A percentile compares a stretch with the other conserved stretches of the same genome.
Conservation (phyloP, 2,113 vertebrate species). For the Neogale vison region DNA sequence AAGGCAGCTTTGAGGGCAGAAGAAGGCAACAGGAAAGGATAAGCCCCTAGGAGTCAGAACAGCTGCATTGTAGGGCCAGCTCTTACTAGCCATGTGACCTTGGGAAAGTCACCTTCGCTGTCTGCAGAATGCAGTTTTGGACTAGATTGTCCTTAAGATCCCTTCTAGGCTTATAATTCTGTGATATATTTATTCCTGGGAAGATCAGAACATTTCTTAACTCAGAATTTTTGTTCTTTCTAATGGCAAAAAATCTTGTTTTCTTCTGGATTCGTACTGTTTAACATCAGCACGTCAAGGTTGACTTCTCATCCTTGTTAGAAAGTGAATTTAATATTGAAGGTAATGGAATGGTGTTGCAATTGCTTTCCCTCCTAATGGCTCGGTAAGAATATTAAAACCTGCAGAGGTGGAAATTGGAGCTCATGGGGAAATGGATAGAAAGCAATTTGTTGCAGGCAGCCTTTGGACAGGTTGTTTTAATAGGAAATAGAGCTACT, state of each 20-base stretch:
- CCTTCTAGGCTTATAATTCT: not conserved
- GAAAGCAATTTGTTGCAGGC: slow-evolving; percentile 37
- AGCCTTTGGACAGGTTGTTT: not conserved
- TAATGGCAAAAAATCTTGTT: not conserved
- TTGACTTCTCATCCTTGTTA: not conserved
- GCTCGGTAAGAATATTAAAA: slow-evolving; percentile 25
- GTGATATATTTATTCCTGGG: not conserved
- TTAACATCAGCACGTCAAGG: not conserved
- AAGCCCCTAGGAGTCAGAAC: not conserved
- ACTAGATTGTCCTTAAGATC: not conserved
- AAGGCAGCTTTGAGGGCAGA: not conserved
- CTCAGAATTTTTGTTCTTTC: not conserved
- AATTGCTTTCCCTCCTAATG: slow-evolving; percentile 18
- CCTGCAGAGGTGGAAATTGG: slow-evolving; percentile 52
- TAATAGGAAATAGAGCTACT: not conserved
- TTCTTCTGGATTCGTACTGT: slow-evolving; percentile 42
- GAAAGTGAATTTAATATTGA: slow-evolving; percentile 37
- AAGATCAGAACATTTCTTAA: slow-evolving; percentile 15
- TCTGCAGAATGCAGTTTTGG: not conserved
- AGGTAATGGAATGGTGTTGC: slow-evolving; percentile 45
- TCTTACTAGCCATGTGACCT: not conserved
- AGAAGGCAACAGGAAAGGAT: not conserved
- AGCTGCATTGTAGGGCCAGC: too few relatives aligned
- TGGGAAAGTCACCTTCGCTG: not conserved
- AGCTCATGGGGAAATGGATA: slow-evolving; percentile 28